Percentiles rank a stretch among this genome's conserved stretches.
phyloP scores from a whole-genome alignment of 2,797 vertebrate species.

The Lagorchestes hirsutus region DNA sequence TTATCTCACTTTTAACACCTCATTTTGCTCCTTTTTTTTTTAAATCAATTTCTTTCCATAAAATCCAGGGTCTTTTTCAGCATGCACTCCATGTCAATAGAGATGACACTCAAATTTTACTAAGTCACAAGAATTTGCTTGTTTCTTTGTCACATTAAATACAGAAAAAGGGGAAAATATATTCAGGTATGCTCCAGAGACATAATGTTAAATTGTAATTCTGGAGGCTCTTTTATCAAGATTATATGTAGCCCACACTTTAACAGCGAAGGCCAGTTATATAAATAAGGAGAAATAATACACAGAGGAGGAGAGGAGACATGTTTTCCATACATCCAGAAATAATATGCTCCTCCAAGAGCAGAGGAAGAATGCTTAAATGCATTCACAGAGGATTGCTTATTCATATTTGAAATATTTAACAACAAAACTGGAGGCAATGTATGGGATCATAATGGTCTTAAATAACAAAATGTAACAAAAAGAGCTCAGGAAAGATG shows the following conservation, averaged over 20 bases:
- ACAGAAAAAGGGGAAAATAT: slow-evolving; percentile 10
- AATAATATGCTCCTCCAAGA: slow-evolving; percentile 27
- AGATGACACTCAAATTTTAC: slow-evolving; percentile 43
- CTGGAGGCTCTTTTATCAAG: slow-evolving; percentile 26
- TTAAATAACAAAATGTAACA: background rate
- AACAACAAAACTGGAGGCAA: slow-evolving; percentile 9
- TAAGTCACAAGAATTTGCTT: background rate
- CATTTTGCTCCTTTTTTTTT: slow-evolving; percentile 34
- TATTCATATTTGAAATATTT: slow-evolving; percentile 33
- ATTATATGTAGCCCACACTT: slow-evolving; percentile 44
- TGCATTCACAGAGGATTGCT: slow-evolving; percentile 44
- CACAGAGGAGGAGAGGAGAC: slow-evolving; percentile 37
- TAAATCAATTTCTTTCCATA: background rate
- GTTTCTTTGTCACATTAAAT: background rate
- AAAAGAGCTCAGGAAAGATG: background rate
- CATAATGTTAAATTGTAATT: slow-evolving; percentile 32
- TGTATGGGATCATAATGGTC: background rate
- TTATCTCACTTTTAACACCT: slow-evolving; percentile 28
- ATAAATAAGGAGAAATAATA: slow-evolving; percentile 57
- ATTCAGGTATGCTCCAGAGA: background rate
- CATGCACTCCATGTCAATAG: background rate
- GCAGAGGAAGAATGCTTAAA: slow-evolving; percentile 33
- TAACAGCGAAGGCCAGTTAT: slow-evolving; percentile 9
- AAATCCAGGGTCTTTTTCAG: slow-evolving; percentile 35
- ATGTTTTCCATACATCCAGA: slow-evolving; percentile 6